phyloP scores from a whole-genome alignment of 2,797 vertebrate species.

The Apogon hyalosoma region DNA sequence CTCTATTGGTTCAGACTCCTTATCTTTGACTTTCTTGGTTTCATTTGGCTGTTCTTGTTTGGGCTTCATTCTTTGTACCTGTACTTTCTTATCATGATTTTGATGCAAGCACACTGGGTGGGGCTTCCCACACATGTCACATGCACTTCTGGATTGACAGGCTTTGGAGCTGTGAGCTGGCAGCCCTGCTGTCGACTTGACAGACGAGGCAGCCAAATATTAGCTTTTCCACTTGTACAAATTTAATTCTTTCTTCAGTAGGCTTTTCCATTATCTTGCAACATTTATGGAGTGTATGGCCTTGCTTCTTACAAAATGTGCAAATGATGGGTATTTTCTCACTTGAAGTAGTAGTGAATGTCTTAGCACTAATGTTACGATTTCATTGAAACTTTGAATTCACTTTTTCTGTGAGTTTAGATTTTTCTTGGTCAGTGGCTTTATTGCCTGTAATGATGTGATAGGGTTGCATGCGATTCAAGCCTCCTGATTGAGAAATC shows the following conservation, averaged over 20 bases:
- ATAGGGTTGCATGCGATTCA: conserved; percentile 31
- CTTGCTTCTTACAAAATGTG: conserved; percentile 10
- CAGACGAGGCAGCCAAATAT: conserved; percentile 15
- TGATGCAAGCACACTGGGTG: conserved; percentile 35
- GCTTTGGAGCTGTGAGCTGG: neutral
- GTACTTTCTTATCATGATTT: conserved; percentile 12
- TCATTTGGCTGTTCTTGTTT: neutral
- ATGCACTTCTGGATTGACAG: conserved; percentile 8
- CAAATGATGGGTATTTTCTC: neutral
- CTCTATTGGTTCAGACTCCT: neutral
- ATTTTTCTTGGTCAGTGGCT: conserved; percentile 32
- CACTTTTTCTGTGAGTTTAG: neutral
- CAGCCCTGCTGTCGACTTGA: too few relatives aligned
- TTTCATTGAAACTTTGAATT: neutral
- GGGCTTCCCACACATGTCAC: too few relatives aligned
- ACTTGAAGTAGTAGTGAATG: neutral
- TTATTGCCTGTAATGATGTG: conserved; percentile 34
- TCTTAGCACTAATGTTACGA: neutral
- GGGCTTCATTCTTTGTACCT: neutral
- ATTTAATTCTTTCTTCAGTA: too few relatives aligned
- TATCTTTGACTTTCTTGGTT: neutral
- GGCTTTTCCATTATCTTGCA: conserved; percentile 8
- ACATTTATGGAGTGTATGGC: conserved; percentile 9
- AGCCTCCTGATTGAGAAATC: conserved; percentile 29
- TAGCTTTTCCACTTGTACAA: conserved; percentile 1